Percentiles rank a stretch among this genome's conserved stretches.
Evolutionary conservation across 2,888 invertebrate species (phyloP).

Genomic region (Clitarchus hookeri): DNA sequence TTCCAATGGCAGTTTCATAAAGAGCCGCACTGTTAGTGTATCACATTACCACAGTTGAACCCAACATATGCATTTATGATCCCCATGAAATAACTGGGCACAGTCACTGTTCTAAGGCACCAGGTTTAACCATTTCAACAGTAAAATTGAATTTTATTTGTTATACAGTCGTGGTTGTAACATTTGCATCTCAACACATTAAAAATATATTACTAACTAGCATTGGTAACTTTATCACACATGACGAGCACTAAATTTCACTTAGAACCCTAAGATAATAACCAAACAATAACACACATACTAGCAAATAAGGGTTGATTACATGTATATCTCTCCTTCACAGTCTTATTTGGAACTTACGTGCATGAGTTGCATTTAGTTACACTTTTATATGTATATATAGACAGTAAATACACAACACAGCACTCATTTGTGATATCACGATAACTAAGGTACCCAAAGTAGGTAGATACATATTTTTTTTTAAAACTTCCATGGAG

Average conservation of each 20-base stretch:
- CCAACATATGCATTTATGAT: no score
- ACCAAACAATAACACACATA: not conserved
- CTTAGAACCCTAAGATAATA: not conserved
- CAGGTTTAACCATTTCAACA: not conserved
- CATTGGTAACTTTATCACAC: not conserved
- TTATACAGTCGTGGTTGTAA: not conserved
- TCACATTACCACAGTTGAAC: not conserved
- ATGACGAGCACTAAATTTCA: conserved; percentile 3
- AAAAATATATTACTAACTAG: not conserved
- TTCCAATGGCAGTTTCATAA: not conserved
- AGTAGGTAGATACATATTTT: no score
- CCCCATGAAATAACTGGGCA: not conserved
- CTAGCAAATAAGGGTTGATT: not conserved
- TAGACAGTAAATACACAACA: not conserved
- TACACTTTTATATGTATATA: not conserved
- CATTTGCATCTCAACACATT: not conserved
- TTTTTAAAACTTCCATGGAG: no score
- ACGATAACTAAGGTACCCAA: no score
- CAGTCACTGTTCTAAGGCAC: not conserved
- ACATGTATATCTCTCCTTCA: not conserved
- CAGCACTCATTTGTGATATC: not conserved
- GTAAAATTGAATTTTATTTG: conserved; percentile 1
- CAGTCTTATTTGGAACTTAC: not conserved
- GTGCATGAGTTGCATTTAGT: not conserved
- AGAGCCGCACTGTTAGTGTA: not conserved